Evolutionary conservation across 2,113 vertebrate genomes (phyloP).

Genomic region (Anarhynchus alexandrinus): DNA sequence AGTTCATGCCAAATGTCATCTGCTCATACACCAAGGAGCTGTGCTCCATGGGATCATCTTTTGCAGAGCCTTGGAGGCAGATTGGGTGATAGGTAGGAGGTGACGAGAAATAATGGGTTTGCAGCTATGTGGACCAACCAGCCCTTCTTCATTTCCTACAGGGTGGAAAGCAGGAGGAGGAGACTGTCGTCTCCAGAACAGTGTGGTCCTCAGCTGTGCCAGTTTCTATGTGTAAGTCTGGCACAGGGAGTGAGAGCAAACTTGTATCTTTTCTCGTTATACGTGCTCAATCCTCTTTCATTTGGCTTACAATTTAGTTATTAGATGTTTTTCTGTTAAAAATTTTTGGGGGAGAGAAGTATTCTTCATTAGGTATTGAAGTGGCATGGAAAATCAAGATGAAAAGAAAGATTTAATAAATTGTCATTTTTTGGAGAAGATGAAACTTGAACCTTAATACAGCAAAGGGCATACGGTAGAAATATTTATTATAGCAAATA

Average conservation of each 20-base stretch:
- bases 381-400: neutral
- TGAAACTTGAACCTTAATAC: neutral
- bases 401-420: neutral
- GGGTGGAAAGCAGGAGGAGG: neutral
- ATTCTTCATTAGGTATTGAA: neutral
- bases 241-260: neutral
- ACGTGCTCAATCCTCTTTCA: neutral
- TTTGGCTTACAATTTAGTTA: neutral
- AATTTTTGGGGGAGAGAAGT: neutral
- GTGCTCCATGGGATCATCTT: neutral
- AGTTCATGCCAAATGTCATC: neutral
- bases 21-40: neutral
- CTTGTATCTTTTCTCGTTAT: neutral
- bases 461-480: neutral
- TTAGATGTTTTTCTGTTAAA: neutral
- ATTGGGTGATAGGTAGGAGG: neutral
- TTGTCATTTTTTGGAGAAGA: neutral
- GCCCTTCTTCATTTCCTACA: slow-evolving; percentile 10
- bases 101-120: slow-evolving; percentile 1
- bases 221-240: neutral
- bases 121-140: slow-evolving; percentile 4
- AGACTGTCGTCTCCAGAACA: neutral
- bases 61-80: neutral
- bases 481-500: neutral
- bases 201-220: neutral